Evolutionary conservation across 2,888 invertebrate species (phyloP).

Genomic region (Epirrita christyi): DNA sequence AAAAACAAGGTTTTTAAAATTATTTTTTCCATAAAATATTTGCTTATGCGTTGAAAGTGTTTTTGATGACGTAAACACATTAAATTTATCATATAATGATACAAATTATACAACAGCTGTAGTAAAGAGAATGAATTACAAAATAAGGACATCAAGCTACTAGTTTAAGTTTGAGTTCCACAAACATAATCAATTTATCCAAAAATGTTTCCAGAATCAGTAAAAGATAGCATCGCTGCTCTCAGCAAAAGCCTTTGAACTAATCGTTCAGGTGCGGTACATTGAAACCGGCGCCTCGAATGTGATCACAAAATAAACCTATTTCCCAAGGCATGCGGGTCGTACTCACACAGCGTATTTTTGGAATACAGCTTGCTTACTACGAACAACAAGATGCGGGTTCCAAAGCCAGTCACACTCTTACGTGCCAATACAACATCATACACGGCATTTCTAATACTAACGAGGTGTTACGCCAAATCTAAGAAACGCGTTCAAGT

Average conservation of each 20-base stretch:
- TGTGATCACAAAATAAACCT: slow-evolving; percentile 34
- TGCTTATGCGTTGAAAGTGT: no score
- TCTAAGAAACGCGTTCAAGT: background rate
- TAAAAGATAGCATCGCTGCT: slow-evolving; percentile 16
- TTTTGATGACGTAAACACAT: no score
- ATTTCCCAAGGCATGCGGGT: slow-evolving; percentile 34
- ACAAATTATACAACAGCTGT: no score
- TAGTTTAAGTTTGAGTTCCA: background rate
- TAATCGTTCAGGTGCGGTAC: slow-evolving; percentile 25
- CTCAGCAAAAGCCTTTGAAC: slow-evolving; percentile 18
- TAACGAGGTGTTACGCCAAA: background rate
- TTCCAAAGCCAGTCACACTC: no score
- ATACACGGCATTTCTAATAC: no score
- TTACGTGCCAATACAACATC: no score
- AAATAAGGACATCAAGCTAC: no score
- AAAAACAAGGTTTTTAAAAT: no score
- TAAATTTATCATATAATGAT: no score
- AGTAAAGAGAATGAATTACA: no score
- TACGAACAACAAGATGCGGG: no score
- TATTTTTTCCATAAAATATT: no score
- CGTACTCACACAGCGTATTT: slow-evolving; percentile 6
- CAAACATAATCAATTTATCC: background rate
- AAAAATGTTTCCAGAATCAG: slow-evolving; percentile 8
- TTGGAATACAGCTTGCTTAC: slow-evolving; percentile 5
- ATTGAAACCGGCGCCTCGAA: slow-evolving; percentile 21